Base-by-base conservation (phyloP, 2,888 invertebrate species). In the Xiphydria camelus region DNA sequence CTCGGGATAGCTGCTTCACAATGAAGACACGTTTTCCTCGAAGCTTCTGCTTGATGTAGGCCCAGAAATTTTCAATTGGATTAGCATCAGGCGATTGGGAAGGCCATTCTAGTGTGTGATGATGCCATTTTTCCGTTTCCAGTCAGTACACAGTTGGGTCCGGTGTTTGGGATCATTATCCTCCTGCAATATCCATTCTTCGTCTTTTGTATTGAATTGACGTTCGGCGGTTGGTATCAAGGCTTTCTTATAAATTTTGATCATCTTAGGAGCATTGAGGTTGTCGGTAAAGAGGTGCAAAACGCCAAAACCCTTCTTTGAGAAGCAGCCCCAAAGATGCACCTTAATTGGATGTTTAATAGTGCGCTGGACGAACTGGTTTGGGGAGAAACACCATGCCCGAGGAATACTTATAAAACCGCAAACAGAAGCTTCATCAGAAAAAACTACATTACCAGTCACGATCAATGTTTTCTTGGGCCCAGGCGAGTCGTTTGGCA, bases 51-150 rank as follows among this genome's bases (percentile, higher is more conserved):
- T 57, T 47, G 33, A 47, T 41, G 31, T 50, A 35, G 22, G 45
- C 40, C 52, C 51, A 57, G 39, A 55, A 49, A 50, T 49, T 57
- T 51, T 49, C 45, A 17, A 59, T 56, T 21, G 55, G 52, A 49
- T 57, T 55, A 18, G 54, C 51, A 44, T 55, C 51, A 33, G 54
- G 54, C 29, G 53, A 56, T 43, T 43, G 51, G 21, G 54, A 40
- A 20, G 51, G 32, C 51, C 54, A 55, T 41, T 59, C 52, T 45
- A 47, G 19, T 49, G 45, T 18, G 29, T 36, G 35, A 4, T 15
- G n/a, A n/a, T n/a, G 36, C 20, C 14, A 26, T 44, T 45, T 45
- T 33, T 21, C n/a, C 12, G 4, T 45, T 39, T 45, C 33, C 39
- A 45, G 7, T 4, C 17, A 3, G 12, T 32, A 20, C 45, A 39